Base-by-base conservation (phyloP, 2,113 vertebrate genomes). In the Manacus vitellinus region DNA sequence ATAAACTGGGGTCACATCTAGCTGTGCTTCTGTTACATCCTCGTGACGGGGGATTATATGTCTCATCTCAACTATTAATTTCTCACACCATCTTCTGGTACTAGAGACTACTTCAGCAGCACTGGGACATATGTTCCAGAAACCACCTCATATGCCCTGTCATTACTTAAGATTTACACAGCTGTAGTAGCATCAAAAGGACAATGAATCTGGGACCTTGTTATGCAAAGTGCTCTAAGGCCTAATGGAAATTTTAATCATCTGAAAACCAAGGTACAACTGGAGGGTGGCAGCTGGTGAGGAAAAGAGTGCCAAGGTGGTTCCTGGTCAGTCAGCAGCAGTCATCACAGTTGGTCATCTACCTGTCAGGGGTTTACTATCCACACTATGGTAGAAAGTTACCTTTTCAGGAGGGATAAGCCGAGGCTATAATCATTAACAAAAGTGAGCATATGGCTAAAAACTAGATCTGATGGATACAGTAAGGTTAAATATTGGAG, bases 201-300 rank as follows among this genome's bases (percentile, higher is more conserved):
- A 37, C 51, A 51, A 4, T 12, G 47, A 62, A 41, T 22, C 35
- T 2, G 1, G 8, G 27, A 10, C 21, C 27, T 75, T 71, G 22
- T 61, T 47, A 28, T 9, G 14, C 11, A n/a, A 58, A 30, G 15
- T 0, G 0, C 46, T 85, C 21, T 37, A 22, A 25, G 19, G 11
- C 41, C 30, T 59, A 30, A 14, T 66, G 55, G 25, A 54, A 49
- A 14, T 19, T 78, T 54, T n/a, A 43, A 46, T 14, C 16, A 19
- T 43, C 43, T 88, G 70, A 65, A 93, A 83, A 61, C 3, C 30
- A 43, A 85, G 35, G 35, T 67, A 5, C 35, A 70, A 0, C 28
- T 54, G 55, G 49, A 92, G 59, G 6, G 22, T 85, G 33, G 66
- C 30, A 56, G 52, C 44, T 91, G 25, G 21, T 14, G 37, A 49